Evolutionary conservation across 1,140 invertebrate genomes (phyloP), one percentile per base, ranked within the genome.

Genomic region (Drosophila insularis): DNA sequence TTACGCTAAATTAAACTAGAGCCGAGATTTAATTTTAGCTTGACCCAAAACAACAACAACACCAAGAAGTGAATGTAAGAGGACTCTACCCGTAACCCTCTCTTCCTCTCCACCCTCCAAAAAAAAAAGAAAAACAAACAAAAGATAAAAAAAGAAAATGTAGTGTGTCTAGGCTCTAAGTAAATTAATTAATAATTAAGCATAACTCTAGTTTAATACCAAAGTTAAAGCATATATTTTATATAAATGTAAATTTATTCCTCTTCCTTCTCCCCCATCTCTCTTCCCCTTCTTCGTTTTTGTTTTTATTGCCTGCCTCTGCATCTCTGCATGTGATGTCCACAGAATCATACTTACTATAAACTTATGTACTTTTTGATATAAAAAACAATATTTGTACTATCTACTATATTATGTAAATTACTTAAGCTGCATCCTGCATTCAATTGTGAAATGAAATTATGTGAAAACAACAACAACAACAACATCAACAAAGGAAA

Each of bases 201-300:
- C 71, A 74, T 90, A 90, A 82, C 78, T 90, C 87, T 90, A 90
- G 86, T 90, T 65, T 90, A 90, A 90, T 90, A 90, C 86, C 86
- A 90, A 90, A 90, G 86, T 66, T 87, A 78, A 72, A 81, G 71
- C 68, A 71, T 90, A 87, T 87, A 66, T 53, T 55, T 21, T 39
- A 32, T 54, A 63, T 81, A 67, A 54, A 69, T 78, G 75, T 78
- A 59, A 78, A 78, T 66, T 66, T 68, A 32, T 74, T 53, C 43
- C 68, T 13, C 13, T 4, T 4, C 4, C 31, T 6, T 21, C 46
- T 17, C 10, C 7, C 46, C 46, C 2, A 35, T 35, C 19, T 21
- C 17, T 21, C 14, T 2, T 6, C 43, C 43, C 17, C 35, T 55
- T 43, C 53, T 46, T 56, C 56, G 37, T 4, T 17, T 13, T 35